Percentiles rank a stretch among this genome's conserved stretches.
phyloP scores from a whole-genome alignment of 2,888 invertebrate species.

The Dioctria rufipes region DNA sequence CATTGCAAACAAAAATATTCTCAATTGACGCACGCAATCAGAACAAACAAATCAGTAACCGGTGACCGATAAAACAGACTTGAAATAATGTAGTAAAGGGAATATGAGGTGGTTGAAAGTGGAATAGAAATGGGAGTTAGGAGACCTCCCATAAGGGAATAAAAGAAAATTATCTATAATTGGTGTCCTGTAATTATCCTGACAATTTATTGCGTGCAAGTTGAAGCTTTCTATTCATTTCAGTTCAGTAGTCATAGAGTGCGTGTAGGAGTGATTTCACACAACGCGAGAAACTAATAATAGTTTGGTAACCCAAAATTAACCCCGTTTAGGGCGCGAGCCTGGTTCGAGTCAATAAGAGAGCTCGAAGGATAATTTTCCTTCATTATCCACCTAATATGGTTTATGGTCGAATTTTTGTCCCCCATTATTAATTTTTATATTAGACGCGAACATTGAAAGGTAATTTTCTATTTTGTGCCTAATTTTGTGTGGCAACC shows the following conservation, averaged over 20 bases:
- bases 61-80: not conserved
- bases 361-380: not conserved
- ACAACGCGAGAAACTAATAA: not conserved
- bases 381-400: not conserved
- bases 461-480: too few species aligned
- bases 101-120: too few species aligned
- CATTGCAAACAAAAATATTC: not conserved
- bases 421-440: too few species aligned
- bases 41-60: not conserved
- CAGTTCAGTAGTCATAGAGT: not conserved
- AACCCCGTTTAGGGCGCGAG: slow-evolving; percentile 8
- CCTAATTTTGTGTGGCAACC: too few species aligned
- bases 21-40: slow-evolving; percentile 3
- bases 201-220: slow-evolving; percentile 12
- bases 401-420: too few species aligned
- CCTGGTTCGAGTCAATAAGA: slow-evolving; percentile 1
- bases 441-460: too few species aligned
- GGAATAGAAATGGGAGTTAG: too few species aligned
- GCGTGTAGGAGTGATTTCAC: slow-evolving; percentile 13
- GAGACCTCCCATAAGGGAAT: not conserved
- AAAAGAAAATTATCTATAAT: slow-evolving; percentile 12
- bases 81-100: not conserved
- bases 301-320: slow-evolving; percentile 1
- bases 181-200: slow-evolving; percentile 5
- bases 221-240: not conserved